Conservation (phyloP, 2,113 vertebrate species). For the Telmatochromis bifrenatus region DNA sequence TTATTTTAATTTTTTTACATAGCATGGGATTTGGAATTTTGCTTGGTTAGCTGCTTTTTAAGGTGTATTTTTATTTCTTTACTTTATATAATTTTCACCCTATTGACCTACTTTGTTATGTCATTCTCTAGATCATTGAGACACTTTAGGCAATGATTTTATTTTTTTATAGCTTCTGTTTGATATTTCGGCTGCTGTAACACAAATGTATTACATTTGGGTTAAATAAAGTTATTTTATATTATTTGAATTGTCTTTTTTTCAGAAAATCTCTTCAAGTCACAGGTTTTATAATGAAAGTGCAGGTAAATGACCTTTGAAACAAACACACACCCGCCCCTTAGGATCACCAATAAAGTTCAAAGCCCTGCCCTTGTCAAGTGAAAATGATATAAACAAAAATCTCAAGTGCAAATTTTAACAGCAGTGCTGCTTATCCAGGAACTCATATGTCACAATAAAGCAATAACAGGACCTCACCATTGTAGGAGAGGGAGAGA, state of each 20-base stretch:
- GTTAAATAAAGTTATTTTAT: not conserved
- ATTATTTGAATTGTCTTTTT: fast-evolving
- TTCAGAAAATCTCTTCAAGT: not conserved
- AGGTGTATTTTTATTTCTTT: not conserved
- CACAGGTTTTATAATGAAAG: not conserved
- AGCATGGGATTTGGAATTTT: not conserved
- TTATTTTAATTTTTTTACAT: not conserved
- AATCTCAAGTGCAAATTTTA: not conserved
- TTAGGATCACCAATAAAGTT: not conserved
- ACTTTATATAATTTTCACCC: not conserved
- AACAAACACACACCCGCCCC: not conserved
- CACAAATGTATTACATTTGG: not conserved
- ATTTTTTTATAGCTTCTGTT: not conserved
- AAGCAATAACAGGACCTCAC: not conserved
- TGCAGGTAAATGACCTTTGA: not conserved
- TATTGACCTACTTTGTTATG: not conserved
- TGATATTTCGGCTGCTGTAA: not conserved
- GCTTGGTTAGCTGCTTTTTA: not conserved
- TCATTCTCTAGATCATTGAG: not conserved
- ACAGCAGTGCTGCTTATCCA: not conserved
- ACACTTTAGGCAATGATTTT: fast-evolving
- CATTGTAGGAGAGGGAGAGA: not conserved
- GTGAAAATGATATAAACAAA: not conserved
- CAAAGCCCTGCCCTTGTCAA: not conserved
- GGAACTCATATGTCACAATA: not conserved